Evolutionary conservation across 1,140 invertebrate genomes (phyloP).

Genomic region (Lepidotrigona ventralis): DNA sequence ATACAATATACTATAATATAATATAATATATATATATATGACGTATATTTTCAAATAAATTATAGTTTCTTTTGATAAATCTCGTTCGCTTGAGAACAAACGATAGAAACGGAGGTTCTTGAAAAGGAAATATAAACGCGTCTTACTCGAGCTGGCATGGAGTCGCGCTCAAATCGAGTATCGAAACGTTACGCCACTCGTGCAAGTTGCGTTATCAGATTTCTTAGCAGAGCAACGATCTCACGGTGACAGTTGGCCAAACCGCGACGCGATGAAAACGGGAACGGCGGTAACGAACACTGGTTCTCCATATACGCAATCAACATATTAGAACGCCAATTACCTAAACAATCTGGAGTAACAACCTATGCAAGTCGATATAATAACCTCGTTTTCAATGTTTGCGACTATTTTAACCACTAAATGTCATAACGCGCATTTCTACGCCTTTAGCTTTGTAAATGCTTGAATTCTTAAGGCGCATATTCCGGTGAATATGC

Average conservation of each 20-base stretch:
- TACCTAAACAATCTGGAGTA: background rate
- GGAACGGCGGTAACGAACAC: constrained; percentile 17
- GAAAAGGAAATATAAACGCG: background rate
- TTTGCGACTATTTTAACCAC: background rate
- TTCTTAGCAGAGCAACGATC: constrained; percentile 40
- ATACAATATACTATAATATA: no score
- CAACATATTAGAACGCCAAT: background rate
- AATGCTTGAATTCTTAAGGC: no score
- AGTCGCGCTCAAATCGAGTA: background rate
- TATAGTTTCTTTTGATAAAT: background rate
- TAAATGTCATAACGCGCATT: background rate
- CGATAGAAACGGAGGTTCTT: background rate
- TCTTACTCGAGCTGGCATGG: background rate
- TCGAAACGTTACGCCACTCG: constrained; percentile 22
- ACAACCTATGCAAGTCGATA: background rate
- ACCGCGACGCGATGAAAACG: constrained; percentile 33
- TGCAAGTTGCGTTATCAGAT: constrained; percentile 31
- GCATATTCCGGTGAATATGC: no score
- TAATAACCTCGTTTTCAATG: background rate
- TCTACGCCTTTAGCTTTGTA: background rate
- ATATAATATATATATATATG: no score
- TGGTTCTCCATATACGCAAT: background rate
- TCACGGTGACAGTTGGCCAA: constrained; percentile 15
- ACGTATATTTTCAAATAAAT: background rate
- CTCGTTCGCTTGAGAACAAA: background rate